Conservation (phyloP, 2,113 vertebrate species). For the Platanista minor region DNA sequence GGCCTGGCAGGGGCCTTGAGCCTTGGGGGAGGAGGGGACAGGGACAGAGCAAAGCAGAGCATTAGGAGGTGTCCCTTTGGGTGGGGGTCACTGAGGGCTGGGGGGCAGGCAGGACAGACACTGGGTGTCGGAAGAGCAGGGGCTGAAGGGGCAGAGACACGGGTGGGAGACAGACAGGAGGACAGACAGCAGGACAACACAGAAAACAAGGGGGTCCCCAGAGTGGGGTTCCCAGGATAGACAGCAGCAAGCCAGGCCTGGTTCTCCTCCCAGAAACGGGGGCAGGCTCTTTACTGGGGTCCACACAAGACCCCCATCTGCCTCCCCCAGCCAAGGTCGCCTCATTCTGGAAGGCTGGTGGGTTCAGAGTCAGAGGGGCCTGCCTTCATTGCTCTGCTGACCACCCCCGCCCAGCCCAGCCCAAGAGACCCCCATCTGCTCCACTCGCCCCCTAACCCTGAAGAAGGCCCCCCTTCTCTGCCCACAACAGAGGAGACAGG, state of each 20-base stretch:
- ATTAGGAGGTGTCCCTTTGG: background rate
- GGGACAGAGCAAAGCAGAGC: background rate
- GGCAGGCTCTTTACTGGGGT: background rate
- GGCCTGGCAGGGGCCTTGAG: background rate
- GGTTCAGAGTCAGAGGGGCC: background rate
- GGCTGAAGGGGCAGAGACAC: conserved; percentile 4
- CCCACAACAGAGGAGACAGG: background rate
- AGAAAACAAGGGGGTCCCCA: background rate
- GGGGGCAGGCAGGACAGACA: background rate
- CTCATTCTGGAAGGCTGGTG: background rate
- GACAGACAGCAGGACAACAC: conserved; percentile 62
- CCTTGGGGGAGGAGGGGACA: background rate
- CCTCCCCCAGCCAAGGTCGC: background rate
- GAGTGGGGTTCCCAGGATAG: background rate
- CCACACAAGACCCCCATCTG: background rate
- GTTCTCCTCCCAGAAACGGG: background rate
- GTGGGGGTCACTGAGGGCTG: background rate
- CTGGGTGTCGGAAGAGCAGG: background rate
- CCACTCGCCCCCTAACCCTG: background rate
- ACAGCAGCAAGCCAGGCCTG: background rate
- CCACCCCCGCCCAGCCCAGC: background rate
- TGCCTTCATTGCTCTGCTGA: background rate
- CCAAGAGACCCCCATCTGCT: background rate
- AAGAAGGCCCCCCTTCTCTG: background rate
- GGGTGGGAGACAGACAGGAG: conserved; percentile 52